A percentile compares a stretch with the other conserved stretches of the same genome.
These are phyloP conservation scores for Deilephila elpenor DNA, from an alignment of 2,888 invertebrate genomes.

Conservation along the genomic window DNA sequence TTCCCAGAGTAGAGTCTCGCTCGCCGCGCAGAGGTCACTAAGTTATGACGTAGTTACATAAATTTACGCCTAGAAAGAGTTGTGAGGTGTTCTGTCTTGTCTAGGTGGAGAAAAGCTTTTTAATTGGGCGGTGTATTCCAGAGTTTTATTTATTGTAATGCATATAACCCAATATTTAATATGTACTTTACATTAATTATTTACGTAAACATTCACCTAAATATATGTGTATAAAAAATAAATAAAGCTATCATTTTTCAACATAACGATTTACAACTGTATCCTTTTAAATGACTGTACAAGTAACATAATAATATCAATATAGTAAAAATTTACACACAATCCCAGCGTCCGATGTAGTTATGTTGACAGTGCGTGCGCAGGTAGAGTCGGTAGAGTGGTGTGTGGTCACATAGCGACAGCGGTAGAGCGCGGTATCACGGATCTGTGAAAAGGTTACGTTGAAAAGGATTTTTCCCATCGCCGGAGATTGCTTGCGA, in stretches of 20 bases:
- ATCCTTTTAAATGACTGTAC: neutral
- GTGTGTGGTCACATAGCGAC: neutral
- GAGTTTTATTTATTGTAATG: neutral
- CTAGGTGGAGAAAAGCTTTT: too few species aligned
- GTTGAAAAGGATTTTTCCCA: slow-evolving; percentile 20
- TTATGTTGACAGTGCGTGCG: neutral
- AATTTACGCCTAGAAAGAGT: too few species aligned
- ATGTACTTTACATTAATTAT: too few species aligned
- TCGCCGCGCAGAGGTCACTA: neutral
- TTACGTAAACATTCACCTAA: neutral
- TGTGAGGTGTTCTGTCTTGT: neutral
- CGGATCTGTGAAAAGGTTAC: slow-evolving; percentile 21
- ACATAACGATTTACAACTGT: too few species aligned
- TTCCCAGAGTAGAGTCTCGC: neutral
- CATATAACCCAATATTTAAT: neutral
- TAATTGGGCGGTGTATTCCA: too few species aligned
- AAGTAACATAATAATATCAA: neutral
- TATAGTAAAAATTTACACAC: neutral
- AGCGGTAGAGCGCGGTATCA: neutral
- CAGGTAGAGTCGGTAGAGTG: slow-evolving; percentile 1
- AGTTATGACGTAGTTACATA: too few species aligned
- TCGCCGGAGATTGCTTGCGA: neutral
- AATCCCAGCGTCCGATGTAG: neutral
- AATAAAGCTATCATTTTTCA: too few species aligned
- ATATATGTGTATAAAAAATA: neutral